Percentiles rank a stretch among this genome's conserved stretches.
Conservation (phyloP, 2,113 vertebrate genomes). For the Saccopteryx leptura region DNA sequence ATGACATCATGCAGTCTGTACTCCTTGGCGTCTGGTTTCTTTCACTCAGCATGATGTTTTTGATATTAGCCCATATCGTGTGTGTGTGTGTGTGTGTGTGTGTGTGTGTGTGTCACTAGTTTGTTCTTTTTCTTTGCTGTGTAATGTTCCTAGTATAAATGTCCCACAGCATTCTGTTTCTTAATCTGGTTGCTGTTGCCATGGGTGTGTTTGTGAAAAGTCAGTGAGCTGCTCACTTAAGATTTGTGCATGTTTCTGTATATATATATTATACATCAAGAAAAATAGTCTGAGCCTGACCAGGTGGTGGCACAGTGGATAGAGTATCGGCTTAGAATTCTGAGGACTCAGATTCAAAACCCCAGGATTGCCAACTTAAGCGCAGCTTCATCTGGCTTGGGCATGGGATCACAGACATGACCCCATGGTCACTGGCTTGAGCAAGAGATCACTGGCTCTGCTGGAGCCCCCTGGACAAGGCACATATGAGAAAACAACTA, state of each 20-base stretch:
- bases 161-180: not conserved
- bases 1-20: not conserved
- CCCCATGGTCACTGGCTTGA: too few relatives aligned
- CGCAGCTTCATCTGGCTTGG: too few relatives aligned
- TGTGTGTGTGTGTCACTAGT: not conserved
- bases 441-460: too few relatives aligned
- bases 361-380: too few relatives aligned
- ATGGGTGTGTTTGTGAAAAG: slow-evolving; percentile 5
- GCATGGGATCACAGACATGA: too few relatives aligned
- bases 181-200: not conserved
- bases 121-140: slow-evolving; percentile 13
- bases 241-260: not conserved
- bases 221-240: not conserved
- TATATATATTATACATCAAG: not conserved
- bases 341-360: too few relatives aligned
- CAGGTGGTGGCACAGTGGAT: too few relatives aligned
- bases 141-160: not conserved
- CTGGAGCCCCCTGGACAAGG: too few relatives aligned
- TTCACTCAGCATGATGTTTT: not conserved
- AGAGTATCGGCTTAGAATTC: too few relatives aligned
- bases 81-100: not conserved
- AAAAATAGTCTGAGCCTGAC: not conserved
- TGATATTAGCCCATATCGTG: not conserved
- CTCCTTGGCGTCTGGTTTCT: not conserved
- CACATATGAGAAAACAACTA: too few relatives aligned